Evolutionary conservation across 2,888 invertebrate genomes (phyloP), one percentile per base, ranked within the genome.

Genomic region (Trilocha varians): DNA sequence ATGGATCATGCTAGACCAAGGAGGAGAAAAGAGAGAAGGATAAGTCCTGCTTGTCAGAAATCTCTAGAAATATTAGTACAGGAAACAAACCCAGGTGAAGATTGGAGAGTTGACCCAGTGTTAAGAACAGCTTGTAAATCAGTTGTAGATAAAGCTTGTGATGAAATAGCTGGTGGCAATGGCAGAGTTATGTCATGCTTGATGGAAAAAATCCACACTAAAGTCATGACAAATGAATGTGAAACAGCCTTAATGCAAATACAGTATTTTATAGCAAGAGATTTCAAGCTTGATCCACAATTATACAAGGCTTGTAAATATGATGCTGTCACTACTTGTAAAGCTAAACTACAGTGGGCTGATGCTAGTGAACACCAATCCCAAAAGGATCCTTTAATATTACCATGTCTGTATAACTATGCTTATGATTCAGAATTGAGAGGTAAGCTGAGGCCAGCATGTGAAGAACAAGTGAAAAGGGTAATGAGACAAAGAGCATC

Each of bases 241-340:
- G 96, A 97, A 83, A 90, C 93, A 49, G 93, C 96, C 6, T 86
- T 99, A 35, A 87, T 99, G 45, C 96, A 98, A 77, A 96, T 99
- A 60, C 98, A 99, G 68, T 99, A 98, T 76, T 99, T 99, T 77
- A 91, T 99, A 47, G 94, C 97, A 0, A 89, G 99, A 57, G 96
- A 99, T 78, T 99, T 96, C 70, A 96, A 94, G 60, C 80, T 98
- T 37, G 97, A 98, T 75, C 94, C 96, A 0, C 92, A 92, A 55
- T 79, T 99, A 35, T 99, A 95, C 67, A 90, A 91, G 62, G 91
- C 93, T 18, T 99, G 99, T 67, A 93, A 91, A 59, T 89, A 90
- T 49, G 98, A 98, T 82, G 98, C 98, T 2, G 88, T 89, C 3
- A 90, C 89, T 42, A 87, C 92, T 32, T 98, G 98, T 66, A 91